phyloP scores from a whole-genome alignment of 1,140 invertebrate species.

The Drosophila orena region DNA sequence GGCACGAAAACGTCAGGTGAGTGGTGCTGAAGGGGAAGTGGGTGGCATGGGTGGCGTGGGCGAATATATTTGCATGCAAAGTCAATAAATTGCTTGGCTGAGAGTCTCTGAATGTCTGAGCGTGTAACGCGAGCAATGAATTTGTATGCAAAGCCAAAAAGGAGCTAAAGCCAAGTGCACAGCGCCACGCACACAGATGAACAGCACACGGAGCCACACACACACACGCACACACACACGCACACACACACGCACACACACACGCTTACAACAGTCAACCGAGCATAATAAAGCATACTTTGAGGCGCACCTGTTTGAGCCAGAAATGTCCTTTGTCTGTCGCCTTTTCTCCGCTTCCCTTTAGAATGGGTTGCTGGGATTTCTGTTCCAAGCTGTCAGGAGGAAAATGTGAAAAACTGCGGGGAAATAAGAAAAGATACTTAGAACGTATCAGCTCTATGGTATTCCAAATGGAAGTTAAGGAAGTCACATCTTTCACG shows the following conservation, averaged over 20 bases:
- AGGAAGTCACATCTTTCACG: too few species aligned
- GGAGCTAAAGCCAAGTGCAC: slow-evolving; percentile 49
- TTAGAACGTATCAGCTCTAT: too few species aligned
- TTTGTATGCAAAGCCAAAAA: slow-evolving; percentile 71
- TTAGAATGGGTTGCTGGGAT: slow-evolving; percentile 7
- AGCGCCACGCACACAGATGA: slow-evolving; percentile 42
- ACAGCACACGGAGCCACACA: too few species aligned
- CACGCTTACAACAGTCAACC: slow-evolving; percentile 31
- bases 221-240: too few species aligned
- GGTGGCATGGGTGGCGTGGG: neutral
- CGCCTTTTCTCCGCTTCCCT: slow-evolving; percentile 7
- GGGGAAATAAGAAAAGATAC: neutral
- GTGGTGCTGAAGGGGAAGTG: slow-evolving; percentile 24
- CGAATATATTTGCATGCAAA: slow-evolving; percentile 79
- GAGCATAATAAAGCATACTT: slow-evolving; percentile 70
- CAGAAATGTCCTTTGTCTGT: slow-evolving; percentile 25
- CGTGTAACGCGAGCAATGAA: slow-evolving; percentile 65
- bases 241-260: slow-evolving; percentile 5
- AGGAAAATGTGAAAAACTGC: slow-evolving; percentile 3
- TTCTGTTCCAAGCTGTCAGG: slow-evolving; percentile 12
- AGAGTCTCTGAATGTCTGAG: slow-evolving; percentile 43
- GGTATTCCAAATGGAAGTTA: neutral
- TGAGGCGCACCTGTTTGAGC: slow-evolving; percentile 67
- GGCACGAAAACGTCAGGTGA: slow-evolving; percentile 98
- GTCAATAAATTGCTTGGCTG: slow-evolving; percentile 73